Evolutionary conservation across 2,888 invertebrate genomes (phyloP), one percentile per base, ranked within the genome.

Genomic region (Oscheius sp.): DNA sequence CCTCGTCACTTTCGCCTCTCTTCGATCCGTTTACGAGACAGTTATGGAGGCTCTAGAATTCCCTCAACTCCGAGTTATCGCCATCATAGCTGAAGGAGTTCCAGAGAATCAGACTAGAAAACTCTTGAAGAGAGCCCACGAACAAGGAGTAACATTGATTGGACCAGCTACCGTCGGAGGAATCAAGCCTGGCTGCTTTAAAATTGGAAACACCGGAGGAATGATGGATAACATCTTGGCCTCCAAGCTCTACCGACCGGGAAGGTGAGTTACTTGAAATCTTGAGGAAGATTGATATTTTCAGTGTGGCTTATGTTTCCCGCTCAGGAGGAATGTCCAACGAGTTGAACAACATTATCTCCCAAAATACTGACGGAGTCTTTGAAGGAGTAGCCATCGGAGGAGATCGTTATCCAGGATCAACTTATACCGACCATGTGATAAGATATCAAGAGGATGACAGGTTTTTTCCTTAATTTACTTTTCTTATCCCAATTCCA

Each of bases 301-400:
- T 1, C 87, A 94, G 96, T 86, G 95, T 98, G 65, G 97, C 96
- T 0, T 98, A 98, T 87, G 98, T 98, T 0, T 97, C 96, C 0
- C 91, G 97, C 25, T 97, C 96, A 0, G 98, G 98, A 33, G 98
- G 98, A 8, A 98, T 98, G 98, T 96, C 96, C 58, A 98, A 99
- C 88, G 98, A 98, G 87, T 89, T 98, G 72, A 99, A 98, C 90
- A 98, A 98, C 88, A 96, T 98, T 57, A 91, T 99, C 72, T 93
- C 95, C 0, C 94, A 96, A 86, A 92, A 95, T 65, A 95, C 98
- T 0, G 94, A 79, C 37, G 79, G 79, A 12, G 77, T 77, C 8
- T 78, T 74, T 39, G 98, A 98, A 87, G 98, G 98, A 3, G 93
- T 98, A 5, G 98, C 98, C 58, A 98, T 98, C 84, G 95, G 95